Base-by-base conservation (phyloP, 2,113 vertebrate species). In the Merops nubicus region DNA sequence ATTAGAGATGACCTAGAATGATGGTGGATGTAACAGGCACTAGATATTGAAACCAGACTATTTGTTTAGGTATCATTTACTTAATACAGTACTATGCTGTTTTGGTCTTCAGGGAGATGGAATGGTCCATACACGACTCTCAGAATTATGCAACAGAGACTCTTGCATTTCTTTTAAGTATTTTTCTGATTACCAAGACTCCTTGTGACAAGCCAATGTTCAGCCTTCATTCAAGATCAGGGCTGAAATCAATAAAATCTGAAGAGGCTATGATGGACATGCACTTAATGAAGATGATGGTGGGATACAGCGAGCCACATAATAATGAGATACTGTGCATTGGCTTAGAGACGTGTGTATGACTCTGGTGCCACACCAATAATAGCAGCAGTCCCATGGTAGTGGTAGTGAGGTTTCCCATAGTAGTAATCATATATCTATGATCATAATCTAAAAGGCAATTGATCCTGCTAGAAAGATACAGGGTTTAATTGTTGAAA, bases 61-160 rank as follows among this genome's bases (percentile, higher is more conserved):
- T 81, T 88, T 81, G 57, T 91, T 96, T 86, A 75, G 15, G 5
- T 72, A 56, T 84, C 88, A 91, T 94, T 94, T 91, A 21, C 91
- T 91, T 96, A 95, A 95, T 90, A 81, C 88, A 73, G 11, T 76
- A 42, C 19, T 42, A 11, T 15, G 51, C 26, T 76, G 42, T 85
- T 91, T 88, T 88, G 57, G 65, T 85, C 50, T 91, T 81, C 25
- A 48, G 22, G 42, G 42, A 51, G 51, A 74, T n/a, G 25, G 28
- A 77, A 29, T 65, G 72, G 18, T 48, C 60, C 33, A 6, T 3
- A 5, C 5, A 22, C 26, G 53, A 25, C 47, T 72, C 73, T 36
- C 23, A 78, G 84, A 68, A 91, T 82, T 79, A 73, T 8, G 8
- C 36, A 26, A 59, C 81, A 76, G 70, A 69, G 22, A 53, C 14